Evolutionary conservation across 2,888 invertebrate genomes (phyloP), one percentile per base, ranked within the genome.

Genomic region (Nomada ferruginata): DNA sequence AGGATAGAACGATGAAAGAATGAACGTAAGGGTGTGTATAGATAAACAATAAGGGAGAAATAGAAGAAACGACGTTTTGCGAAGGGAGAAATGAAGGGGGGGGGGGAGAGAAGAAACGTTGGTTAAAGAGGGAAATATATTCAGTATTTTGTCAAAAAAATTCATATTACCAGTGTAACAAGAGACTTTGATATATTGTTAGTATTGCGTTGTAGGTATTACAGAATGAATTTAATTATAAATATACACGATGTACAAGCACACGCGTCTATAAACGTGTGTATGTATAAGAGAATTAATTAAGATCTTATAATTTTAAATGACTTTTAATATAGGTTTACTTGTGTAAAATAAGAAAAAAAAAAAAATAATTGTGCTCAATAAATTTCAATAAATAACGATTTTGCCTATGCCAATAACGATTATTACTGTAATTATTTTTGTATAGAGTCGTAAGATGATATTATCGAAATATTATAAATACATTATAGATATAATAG

Each of bases 381-480:
- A 91, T 90, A 89, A 91, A 90, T 90, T 91, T 91, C 91, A 91
- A 91, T 91, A 91, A 91, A 90, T 91, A 89, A 91, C 89, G 85
- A 91, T 91, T 91, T 91, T 91, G 91, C 91, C 91, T 91, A 91
- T 91, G 90, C 91, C 89, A 90, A 88, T 87, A 86, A 89, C 70
- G 71, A 85, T 89, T 79, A 87, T 86, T 87, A 89, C 66, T 89
- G 80, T 79, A 80, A 80, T 86, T 79, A 84, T 88, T 86, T 87
- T 86, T 88, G 80, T 84, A 77, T 89, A 82, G 80, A 84, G 50
- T 72, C 82, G 63, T 86, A 87, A 85, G 85, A 83, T 55, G 68
- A 79, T 80, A 79, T 79, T 81, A 82, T 80, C 79, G 75, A 63
- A 57, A 69, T 81, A 76, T 84, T 85, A 77, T 72, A 76, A 72